phyloP scores from a whole-genome alignment of 2,113 vertebrate species.

The Platycercus adscitus region DNA sequence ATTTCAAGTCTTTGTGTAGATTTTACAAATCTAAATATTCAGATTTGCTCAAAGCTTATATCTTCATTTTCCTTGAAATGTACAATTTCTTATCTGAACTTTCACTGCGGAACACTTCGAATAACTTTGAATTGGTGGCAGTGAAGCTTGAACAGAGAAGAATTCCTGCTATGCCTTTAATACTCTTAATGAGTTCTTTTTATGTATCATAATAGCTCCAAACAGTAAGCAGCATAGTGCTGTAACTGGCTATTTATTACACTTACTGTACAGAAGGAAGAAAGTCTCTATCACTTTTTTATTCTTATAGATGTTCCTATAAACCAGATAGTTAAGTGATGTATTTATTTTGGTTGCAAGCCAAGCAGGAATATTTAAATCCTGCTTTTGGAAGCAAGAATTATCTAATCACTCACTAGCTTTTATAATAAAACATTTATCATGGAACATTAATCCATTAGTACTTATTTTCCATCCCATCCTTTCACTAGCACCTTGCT shows the following conservation, averaged over 20 bases:
- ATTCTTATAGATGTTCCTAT: slow-evolving; percentile 52
- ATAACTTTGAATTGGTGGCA: neutral
- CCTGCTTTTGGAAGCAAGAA: slow-evolving; percentile 77
- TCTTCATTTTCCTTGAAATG: slow-evolving; percentile 17
- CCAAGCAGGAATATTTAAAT: slow-evolving; percentile 79
- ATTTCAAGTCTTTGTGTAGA: neutral
- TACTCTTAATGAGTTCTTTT: neutral
- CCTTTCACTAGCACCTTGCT: slow-evolving; percentile 79
- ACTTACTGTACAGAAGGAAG: slow-evolving; percentile 29
- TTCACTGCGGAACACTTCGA: neutral
- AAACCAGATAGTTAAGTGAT: slow-evolving; percentile 71
- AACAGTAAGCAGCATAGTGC: slow-evolving; percentile 30
- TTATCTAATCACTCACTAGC: slow-evolving; percentile 82
- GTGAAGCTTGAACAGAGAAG: neutral
- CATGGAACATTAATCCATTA: slow-evolving; percentile 79
- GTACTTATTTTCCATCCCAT: slow-evolving; percentile 76
- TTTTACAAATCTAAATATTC: neutral
- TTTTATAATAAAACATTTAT: slow-evolving; percentile 80
- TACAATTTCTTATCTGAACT: neutral
- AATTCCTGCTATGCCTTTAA: neutral
- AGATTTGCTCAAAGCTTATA: neutral
- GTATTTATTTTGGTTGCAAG: slow-evolving; percentile 76
- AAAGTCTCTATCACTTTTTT: slow-evolving; percentile 1
- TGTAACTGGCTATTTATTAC: slow-evolving; percentile 30
- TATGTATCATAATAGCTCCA: neutral